Percentiles rank a stretch among this genome's conserved stretches.
These are phyloP conservation scores for Apoderus coryli DNA, from an alignment of 2,888 invertebrate species.

Conservation along the genomic window DNA sequence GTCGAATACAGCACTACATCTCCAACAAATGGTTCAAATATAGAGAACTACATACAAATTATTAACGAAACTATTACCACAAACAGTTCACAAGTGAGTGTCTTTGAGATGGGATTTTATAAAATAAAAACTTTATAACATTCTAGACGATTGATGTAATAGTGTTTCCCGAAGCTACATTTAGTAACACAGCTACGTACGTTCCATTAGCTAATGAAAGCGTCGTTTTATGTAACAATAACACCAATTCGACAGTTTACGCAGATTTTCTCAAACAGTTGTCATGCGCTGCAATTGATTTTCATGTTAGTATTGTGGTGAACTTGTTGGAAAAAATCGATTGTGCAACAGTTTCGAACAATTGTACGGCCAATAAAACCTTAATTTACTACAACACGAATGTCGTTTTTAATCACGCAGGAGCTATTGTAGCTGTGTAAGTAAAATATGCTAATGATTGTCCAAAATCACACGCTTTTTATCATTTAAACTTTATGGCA, in stretches of 20 bases:
- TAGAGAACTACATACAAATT: too few species aligned
- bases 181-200: not conserved
- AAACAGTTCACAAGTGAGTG: too few species aligned
- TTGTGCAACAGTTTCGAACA: too few species aligned
- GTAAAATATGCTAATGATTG: too few species aligned
- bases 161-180: conserved; percentile 1
- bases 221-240: conserved; percentile 1
- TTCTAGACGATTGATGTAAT: conserved; percentile 1
- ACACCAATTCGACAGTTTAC: conserved; percentile 3
- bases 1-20: conserved; percentile 1
- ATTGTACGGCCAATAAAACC: too few species aligned
- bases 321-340: conserved; percentile 13
- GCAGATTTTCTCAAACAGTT: conserved; percentile 11
- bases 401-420: conserved; percentile 11
- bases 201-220: not conserved
- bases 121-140: too few species aligned
- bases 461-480: too few species aligned
- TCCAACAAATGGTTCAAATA: too few species aligned
- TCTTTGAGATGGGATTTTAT: too few species aligned
- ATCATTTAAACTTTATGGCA: too few species aligned
- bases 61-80: too few species aligned
- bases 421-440: conserved; percentile 14
- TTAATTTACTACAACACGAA: conserved; percentile 14
- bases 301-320: conserved; percentile 12
- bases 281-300: conserved; percentile 13